Evolutionary conservation across 2,797 vertebrate species (phyloP), one percentile per base, ranked within the genome.

Genomic region (Sebastes cheni): DNA sequence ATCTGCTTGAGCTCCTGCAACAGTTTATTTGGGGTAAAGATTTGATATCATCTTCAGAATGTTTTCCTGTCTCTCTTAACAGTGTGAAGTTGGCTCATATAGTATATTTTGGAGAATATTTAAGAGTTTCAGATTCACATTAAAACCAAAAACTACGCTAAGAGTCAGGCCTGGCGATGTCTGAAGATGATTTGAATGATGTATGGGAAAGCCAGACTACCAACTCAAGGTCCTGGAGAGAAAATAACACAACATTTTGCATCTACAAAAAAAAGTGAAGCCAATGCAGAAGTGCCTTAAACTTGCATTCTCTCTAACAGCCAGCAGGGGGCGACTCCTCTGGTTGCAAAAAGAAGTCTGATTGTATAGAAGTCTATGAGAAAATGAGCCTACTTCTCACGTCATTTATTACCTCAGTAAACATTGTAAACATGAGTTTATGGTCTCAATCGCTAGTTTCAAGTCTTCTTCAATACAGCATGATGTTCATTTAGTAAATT

Each of bases 271-370:
- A 42, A 39, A 39, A 14, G 2, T 39, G 39, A 39, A 39, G 39
- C 39, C 39, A 39, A 39, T 39, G 39, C 13, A 6, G 39, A 39
- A 42, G 14, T 42, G 39, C 2, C 39, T 42, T 42, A 7, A 42
- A 42, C 39, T 16, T 42, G 39, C 39, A 42, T 42, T 42, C 0
- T 42, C 0, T 42, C 39, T 0, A 42, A 42, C 0, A 42, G 2
- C 39, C 39, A 42, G 39, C 39, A 42, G 14, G 39, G 6, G 39
- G 39, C 14, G 39, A 16, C 14, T 16, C 14, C 39, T 42, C 39
- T 42, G 39, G 39, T 42, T 42, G 1, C 39, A 16, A 1, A 42
- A 42, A 42, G 39, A 42, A 42, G 39, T 3, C 39, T 42, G 39
- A 1, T 16, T 42, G 39, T 42, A 42, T 42, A 42, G 39, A 42